phyloP scores from a whole-genome alignment of 2,113 vertebrate genomes.

The Oncorhynchus keta region DNA sequence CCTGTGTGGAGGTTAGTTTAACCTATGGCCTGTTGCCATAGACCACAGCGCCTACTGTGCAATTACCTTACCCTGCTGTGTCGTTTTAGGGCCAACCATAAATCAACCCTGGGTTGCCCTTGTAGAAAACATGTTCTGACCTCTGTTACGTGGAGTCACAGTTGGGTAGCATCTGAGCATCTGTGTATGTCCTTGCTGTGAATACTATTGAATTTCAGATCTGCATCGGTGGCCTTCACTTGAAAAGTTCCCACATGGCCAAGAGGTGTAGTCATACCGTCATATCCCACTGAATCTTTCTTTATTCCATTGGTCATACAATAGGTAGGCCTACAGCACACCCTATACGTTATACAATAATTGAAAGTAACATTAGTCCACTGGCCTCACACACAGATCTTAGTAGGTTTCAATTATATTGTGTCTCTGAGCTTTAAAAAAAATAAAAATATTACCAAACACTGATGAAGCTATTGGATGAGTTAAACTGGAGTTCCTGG shows the following conservation, averaged over 20 bases:
- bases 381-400: neutral
- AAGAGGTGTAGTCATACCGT: neutral
- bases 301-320: neutral
- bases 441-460: too few species aligned
- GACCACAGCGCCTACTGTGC: conserved; percentile 13
- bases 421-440: neutral
- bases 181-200: conserved; percentile 11
- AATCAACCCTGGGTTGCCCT: conserved; percentile 27
- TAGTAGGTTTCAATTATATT: neutral
- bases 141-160: conserved; percentile 11
- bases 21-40: conserved; percentile 12
- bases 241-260: neutral
- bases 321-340: neutral
- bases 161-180: conserved; percentile 27
- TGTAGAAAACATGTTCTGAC: conserved; percentile 30
- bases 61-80: conserved; percentile 29
- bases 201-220: neutral
- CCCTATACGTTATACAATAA: neutral
- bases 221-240: neutral
- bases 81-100: conserved; percentile 41
- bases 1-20: conserved; percentile 19
- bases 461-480: too few species aligned
- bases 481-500: too few species aligned
- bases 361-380: too few species aligned
- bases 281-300: neutral